A percentile compares a stretch with the other conserved stretches of the same genome.
phyloP scores from a whole-genome alignment of 2,888 invertebrate species.

The Oxyscelio sp. region DNA sequence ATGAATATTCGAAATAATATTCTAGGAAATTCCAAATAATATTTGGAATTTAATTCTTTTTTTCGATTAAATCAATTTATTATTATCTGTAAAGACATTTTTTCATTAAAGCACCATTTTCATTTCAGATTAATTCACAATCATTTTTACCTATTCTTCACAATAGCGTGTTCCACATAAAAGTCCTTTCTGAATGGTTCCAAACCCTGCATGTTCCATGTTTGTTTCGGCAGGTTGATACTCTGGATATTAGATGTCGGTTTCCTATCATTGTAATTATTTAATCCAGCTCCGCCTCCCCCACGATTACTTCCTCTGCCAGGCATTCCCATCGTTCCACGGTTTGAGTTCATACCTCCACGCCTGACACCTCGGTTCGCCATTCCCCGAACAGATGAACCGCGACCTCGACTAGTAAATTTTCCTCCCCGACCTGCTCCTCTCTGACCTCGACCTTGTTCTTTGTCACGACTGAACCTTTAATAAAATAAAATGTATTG shows the following conservation, averaged over 20 bases:
- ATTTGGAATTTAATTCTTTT: too few relatives aligned
- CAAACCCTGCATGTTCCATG: slow-evolving; percentile 90
- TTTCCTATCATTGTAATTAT: slow-evolving; percentile 73
- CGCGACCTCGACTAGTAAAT: slow-evolving; percentile 80
- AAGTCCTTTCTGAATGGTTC: slow-evolving; percentile 94
- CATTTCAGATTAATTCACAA: too few relatives aligned
- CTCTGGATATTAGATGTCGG: slow-evolving; percentile 86
- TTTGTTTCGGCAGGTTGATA: slow-evolving; percentile 89
- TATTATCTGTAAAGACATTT: too few relatives aligned
- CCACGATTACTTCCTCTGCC: slow-evolving; percentile 78
- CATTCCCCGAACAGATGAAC: slow-evolving; percentile 77
- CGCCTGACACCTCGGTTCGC: slow-evolving; percentile 56
- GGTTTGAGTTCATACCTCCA: slow-evolving; percentile 73
- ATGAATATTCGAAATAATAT: too few relatives aligned
- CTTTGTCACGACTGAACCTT: slow-evolving; percentile 44
- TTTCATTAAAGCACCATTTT: too few relatives aligned
- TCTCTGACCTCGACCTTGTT: slow-evolving; percentile 79
- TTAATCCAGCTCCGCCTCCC: slow-evolving; percentile 69
- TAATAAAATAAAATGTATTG: too few relatives aligned
- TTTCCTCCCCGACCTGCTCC: slow-evolving; percentile 81
- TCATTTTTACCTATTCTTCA: slow-evolving; percentile 90
- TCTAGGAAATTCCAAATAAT: too few relatives aligned
- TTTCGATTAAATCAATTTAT: too few relatives aligned
- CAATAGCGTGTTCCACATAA: slow-evolving; percentile 92
- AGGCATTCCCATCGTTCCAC: slow-evolving; percentile 87